Base-by-base conservation (phyloP, 2,113 vertebrate species). In the Xenopus laevis region DNA sequence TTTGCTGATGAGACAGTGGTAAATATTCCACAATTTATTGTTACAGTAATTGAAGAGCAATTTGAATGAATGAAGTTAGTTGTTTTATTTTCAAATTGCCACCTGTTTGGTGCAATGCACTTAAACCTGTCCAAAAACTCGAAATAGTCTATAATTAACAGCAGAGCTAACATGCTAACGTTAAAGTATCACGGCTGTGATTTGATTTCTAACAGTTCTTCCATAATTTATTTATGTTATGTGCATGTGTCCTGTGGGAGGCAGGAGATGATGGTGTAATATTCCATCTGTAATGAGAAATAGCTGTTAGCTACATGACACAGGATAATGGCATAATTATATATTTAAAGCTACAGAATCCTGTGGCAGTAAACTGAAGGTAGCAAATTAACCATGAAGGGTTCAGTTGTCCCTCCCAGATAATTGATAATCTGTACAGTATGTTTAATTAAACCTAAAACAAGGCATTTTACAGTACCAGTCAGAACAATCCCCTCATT, bases 11-110 rank as follows among this genome's bases (percentile, higher is more conserved):
- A 50, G 46, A 71, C 17, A 4, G 12, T 47, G 72, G 59, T 62
- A 84, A 74, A 77, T 67, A 75, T 66, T 70, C 76, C 74, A 78
- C 40, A 65, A 82, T 21, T 44, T 79, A 70, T 73, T 84, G 84
- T 84, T 64, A 79, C 78, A 33, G 69, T 62, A 79, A 77, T 71
- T 52, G 79, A 84, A 81, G 79, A 13, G 0, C 0, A 64, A 58
- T 71, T 79, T 81, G 79, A 80, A 78, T 79, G 33, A 78, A 79
- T 71, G 13, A 60, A 47, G 30, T 66, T 44, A 55, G 74, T 46
- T 57, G 9, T 46, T 40, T 27, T 78, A n/a, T 55, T 71, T 76
- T 52, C 64, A 78, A 81, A 21, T 21, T 79, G 33, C 55, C 20
- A 4, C 78, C 81, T n/a, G 73, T 74, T 80, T 78, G 53, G 9